Percentiles rank a stretch among this genome's conserved stretches.
Evolutionary conservation across 2,888 invertebrate genomes (phyloP).

Genomic region (Ctenicera cuprea): DNA sequence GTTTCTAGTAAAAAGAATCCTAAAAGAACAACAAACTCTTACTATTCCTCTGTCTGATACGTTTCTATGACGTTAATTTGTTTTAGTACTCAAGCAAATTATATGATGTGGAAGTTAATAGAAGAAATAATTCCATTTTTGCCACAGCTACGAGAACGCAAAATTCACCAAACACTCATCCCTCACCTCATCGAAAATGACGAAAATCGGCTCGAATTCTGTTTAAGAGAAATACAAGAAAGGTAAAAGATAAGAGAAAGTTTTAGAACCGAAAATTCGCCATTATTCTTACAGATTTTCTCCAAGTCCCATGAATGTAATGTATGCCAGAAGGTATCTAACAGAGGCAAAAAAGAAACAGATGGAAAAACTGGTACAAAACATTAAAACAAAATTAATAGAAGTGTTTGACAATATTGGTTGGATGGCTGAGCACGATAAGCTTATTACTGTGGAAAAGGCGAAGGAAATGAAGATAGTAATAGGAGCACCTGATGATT

Average conservation of each 20-base stretch:
- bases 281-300: constrained; percentile 6
- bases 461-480: constrained; percentile 55
- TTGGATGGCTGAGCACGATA: constrained; percentile 61
- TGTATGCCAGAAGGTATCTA: constrained; percentile 32
- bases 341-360: constrained; percentile 40
- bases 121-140: constrained; percentile 48
- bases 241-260: neutral
- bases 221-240: neutral
- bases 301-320: constrained; percentile 23
- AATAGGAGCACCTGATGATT: constrained; percentile 61
- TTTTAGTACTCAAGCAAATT: constrained; percentile 63
- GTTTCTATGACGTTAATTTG: no score
- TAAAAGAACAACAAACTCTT: neutral
- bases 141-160: neutral
- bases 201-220: constrained; percentile 3
- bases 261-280: neutral
- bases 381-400: constrained; percentile 58
- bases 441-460: constrained; percentile 50
- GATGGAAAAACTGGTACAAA: constrained; percentile 58
- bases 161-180: neutral
- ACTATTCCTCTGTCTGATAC: no score
- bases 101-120: constrained; percentile 62
- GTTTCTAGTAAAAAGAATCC: no score
- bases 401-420: constrained; percentile 50
- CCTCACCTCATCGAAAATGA: neutral